A percentile compares a stretch with the other conserved stretches of the same genome.
These are phyloP conservation scores for Poecile atricapillus DNA, from an alignment of 2,113 vertebrate genomes.

Conservation along the genomic window DNA sequence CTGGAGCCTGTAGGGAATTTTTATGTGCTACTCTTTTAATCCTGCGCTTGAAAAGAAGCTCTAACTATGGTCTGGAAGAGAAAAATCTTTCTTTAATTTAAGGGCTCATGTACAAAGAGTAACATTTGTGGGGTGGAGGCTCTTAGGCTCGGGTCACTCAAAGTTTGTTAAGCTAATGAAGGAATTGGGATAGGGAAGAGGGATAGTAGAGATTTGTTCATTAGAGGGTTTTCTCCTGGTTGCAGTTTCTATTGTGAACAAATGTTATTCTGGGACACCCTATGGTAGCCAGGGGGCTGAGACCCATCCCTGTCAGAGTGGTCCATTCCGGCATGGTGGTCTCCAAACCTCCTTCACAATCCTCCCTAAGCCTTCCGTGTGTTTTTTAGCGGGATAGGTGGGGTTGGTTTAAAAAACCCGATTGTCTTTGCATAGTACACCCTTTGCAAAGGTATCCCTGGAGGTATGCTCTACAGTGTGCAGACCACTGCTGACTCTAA, in stretches of 20 bases:
- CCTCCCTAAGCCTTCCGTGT: background rate
- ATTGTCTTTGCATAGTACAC: background rate
- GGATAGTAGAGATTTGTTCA: background rate
- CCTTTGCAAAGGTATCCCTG: background rate
- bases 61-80: background rate
- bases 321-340: background rate
- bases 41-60: background rate
- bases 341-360: background rate
- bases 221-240: background rate
- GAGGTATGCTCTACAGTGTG: background rate
- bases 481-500: background rate
- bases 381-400: background rate
- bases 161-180: background rate
- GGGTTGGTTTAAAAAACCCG: background rate
- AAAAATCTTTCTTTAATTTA: background rate
- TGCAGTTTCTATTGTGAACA: background rate
- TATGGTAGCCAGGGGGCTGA: background rate
- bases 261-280: fast-evolving
- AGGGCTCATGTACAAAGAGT: background rate
- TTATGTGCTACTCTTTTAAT: background rate
- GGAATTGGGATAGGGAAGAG: background rate
- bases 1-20: background rate
- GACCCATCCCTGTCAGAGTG: background rate
- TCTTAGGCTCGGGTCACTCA: background rate
- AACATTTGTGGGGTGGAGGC: background rate